Conservation (phyloP, 2,113 vertebrate genomes). For the Pampusana beccarii region DNA sequence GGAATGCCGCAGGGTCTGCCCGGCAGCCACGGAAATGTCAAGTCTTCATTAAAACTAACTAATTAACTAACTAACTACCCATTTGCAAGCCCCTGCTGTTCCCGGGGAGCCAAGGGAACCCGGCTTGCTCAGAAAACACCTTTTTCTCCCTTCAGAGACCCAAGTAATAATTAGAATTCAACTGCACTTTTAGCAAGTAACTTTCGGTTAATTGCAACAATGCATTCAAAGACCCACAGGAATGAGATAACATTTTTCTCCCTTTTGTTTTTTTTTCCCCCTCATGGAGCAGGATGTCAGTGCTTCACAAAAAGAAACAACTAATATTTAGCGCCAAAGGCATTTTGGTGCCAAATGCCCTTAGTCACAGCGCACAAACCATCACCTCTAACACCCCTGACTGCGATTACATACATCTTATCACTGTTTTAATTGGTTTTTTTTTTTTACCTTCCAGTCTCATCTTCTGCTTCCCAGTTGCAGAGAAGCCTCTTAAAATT, state of each 20-base stretch:
- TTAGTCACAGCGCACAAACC: neutral
- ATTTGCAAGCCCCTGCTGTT: too few species aligned
- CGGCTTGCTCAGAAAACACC: neutral
- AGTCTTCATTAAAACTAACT: too few species aligned
- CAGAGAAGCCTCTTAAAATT: neutral
- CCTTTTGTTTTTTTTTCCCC: too few species aligned
- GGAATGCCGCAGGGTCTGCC: too few species aligned
- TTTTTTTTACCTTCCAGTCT: neutral
- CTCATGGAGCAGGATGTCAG: accelerated
- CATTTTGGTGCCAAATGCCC: neutral
- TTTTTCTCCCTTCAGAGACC: neutral
- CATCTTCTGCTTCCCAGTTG: accelerated
- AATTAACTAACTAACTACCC: too few species aligned
- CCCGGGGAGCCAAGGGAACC: neutral
- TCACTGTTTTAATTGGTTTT: neutral
- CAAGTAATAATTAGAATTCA: neutral
- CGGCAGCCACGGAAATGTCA: too few species aligned
- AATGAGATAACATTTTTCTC: accelerated
- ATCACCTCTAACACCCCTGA: accelerated
- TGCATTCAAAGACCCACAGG: neutral
- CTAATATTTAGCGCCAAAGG: accelerated
- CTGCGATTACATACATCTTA: neutral
- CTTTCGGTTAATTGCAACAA: too few species aligned
- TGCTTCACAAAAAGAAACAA: accelerated
- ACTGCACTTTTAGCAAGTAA: accelerated